These are phyloP conservation scores for Polyodon spathula DNA, from an alignment of 2,113 vertebrate genomes.

Conservation along the genomic window DNA sequence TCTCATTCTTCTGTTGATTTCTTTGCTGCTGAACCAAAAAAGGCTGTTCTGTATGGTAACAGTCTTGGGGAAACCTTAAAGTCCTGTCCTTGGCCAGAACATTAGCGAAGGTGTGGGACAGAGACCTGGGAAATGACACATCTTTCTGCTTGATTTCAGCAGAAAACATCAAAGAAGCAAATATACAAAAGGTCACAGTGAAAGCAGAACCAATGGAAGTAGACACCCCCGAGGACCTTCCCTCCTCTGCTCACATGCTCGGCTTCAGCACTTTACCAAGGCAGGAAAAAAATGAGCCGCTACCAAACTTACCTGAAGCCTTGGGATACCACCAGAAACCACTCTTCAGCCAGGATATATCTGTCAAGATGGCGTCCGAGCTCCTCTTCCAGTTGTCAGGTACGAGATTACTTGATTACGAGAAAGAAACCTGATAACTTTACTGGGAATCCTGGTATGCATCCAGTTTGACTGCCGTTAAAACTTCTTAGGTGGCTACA, in stretches of 20 bases:
- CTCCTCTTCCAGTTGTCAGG: conserved; percentile 95
- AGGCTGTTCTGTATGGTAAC: too few relatives aligned
- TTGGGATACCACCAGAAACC: conserved; percentile 79
- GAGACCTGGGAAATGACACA: too few relatives aligned
- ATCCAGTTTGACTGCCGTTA: too few relatives aligned
- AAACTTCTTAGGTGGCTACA: too few relatives aligned
- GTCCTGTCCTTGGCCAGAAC: too few relatives aligned
- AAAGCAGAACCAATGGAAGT: conserved; percentile 97
- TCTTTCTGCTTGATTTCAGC: conserved; percentile 37
- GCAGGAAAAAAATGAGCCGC: conserved; percentile 72
- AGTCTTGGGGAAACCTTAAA: too few relatives aligned
- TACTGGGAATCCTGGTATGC: too few relatives aligned
- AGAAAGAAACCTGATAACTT: background rate
- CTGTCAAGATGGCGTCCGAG: conserved; percentile 98
- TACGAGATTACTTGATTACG: conserved; percentile 34
- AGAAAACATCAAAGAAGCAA: conserved; percentile 87
- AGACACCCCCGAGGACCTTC: conserved; percentile 68
- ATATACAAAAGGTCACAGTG: conserved; percentile 68
- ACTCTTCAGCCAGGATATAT: conserved; percentile 97
- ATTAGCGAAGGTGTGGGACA: too few relatives aligned
- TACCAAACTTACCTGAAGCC: conserved; percentile 71
- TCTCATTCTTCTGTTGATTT: too few relatives aligned
- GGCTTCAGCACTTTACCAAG: conserved; percentile 88
- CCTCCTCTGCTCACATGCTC: conserved; percentile 64
- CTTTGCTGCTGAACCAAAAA: too few relatives aligned